Evolutionary conservation across 2,888 invertebrate genomes (phyloP), one percentile per base, ranked within the genome.

Genomic region (Cyaniris semiargus): DNA sequence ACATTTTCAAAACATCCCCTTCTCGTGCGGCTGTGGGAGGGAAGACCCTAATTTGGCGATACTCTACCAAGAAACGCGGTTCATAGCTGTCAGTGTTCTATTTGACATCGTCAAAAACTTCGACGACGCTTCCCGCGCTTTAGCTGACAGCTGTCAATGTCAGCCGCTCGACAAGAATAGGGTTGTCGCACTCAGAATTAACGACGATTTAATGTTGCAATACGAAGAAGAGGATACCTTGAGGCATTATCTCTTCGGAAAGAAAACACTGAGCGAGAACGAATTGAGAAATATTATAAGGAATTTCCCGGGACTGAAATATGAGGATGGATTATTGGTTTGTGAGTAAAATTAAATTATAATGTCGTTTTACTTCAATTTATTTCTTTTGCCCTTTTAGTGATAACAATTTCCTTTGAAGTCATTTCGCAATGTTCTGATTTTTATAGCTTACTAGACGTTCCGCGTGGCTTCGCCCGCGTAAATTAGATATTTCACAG

Each of bases 81-180:
- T 60, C 23, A 21, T 60, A 21, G 21, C 60, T 3, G 60, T 60
- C 60, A 13, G 23, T 3, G 23, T 60, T 1, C 60, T 60, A 3
- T 60, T 60, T 23, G 23, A 60, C 60, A 60, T 23, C 10, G 60
- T 60, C 60, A 60, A 10, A 13, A 23, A 60, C 23, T 60, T 60
- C 60, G 27, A 15, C 66, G 66, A 13, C 13, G 66, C 27, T 27
- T 27, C 27, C 27, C 66, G 27, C 71, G 71, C 71, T 38, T 18
- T 38, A 10, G n/a, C 34, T 71, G 71, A 71, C 71, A 71, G 71
- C 71, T 71, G 71, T 71, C 71, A 71, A 71, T 71, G 21, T 71
- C 38, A 71, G 10, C 34, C 34, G 10, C 21, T 60, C 60, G 60
- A 23, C 60, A 23, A 23, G 10, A 60, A 60, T 23, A 60, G 60